These are phyloP conservation scores for Montipora cactus DNA, from an alignment of 64 coral and sea anemone genomes.

Conservation along the genomic window DNA sequence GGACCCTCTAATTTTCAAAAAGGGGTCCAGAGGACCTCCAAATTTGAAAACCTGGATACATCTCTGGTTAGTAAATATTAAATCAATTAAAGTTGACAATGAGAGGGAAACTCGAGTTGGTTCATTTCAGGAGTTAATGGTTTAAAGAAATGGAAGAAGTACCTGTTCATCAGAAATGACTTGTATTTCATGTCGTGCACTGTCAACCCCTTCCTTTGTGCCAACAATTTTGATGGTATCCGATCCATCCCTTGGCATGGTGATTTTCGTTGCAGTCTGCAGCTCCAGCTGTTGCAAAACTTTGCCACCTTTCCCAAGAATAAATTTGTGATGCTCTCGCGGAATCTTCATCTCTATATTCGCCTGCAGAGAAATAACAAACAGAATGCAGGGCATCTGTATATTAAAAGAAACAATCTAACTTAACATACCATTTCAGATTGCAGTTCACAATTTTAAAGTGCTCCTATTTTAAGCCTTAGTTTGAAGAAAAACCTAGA, in stretches of 20 bases:
- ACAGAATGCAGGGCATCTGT: not conserved
- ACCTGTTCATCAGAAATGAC: constrained; percentile 96
- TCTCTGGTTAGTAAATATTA: too few relatives aligned
- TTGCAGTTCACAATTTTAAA: not conserved
- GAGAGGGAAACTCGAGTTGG: too few relatives aligned
- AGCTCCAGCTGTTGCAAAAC: constrained; percentile 86
- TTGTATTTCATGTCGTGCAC: constrained; percentile 95
- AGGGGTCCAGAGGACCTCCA: too few relatives aligned
- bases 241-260: constrained; percentile 90
- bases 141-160: too few relatives aligned
- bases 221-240: constrained; percentile 88
- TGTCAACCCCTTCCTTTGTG: constrained; percentile 97
- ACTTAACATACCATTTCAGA: not conserved
- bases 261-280: constrained; percentile 94
- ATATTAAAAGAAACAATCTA: not conserved
- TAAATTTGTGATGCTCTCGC: constrained; percentile 95
- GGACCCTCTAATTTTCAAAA: too few relatives aligned
- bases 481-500: too few relatives aligned
- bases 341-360: constrained; percentile 88
- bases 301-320: constrained; percentile 98
- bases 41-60: too few relatives aligned
- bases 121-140: too few relatives aligned
- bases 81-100: too few relatives aligned
- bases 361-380: constrained; percentile 66
- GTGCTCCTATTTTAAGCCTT: not conserved